A percentile compares a stretch with the other conserved stretches of the same genome.
Evolutionary conservation across 2,113 vertebrate species (phyloP).

Genomic region (Ophiodon elongatus): DNA sequence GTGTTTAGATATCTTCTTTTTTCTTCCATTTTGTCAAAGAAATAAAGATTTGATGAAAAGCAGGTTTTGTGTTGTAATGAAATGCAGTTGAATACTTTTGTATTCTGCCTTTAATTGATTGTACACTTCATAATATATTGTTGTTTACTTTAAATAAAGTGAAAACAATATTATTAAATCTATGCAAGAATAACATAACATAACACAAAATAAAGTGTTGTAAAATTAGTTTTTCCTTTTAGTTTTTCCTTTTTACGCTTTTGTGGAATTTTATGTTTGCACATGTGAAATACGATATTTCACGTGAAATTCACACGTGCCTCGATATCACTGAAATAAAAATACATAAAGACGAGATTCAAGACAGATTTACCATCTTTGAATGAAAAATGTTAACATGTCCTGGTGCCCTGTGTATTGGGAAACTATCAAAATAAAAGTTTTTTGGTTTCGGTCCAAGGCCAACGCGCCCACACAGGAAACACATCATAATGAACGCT

Average conservation of each 20-base stretch:
- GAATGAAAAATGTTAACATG: conserved; percentile 20
- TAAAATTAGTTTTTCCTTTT: neutral
- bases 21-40: neutral
- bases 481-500: conserved; percentile 40
- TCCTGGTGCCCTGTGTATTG: conserved; percentile 6
- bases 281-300: too few relatives aligned
- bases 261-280: neutral
- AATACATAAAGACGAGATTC: neutral
- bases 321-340: neutral
- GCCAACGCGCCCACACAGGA: conserved; percentile 53
- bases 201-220: neutral
- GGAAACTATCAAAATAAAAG: conserved; percentile 59
- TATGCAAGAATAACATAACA: neutral
- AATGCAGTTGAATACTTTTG: neutral
- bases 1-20: neutral
- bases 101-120: neutral
- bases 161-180: neutral
- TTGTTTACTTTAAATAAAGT: neutral
- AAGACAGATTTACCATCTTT: neutral
- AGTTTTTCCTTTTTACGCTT: too few relatives aligned
- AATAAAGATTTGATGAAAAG: neutral
- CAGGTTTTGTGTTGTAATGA: neutral
- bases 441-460: conserved; percentile 50
- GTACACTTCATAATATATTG: neutral
- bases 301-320: neutral